These are phyloP conservation scores for Chiloscyllium punctatum DNA, from an alignment of 2,797 vertebrate genomes.

Conservation along the genomic window DNA sequence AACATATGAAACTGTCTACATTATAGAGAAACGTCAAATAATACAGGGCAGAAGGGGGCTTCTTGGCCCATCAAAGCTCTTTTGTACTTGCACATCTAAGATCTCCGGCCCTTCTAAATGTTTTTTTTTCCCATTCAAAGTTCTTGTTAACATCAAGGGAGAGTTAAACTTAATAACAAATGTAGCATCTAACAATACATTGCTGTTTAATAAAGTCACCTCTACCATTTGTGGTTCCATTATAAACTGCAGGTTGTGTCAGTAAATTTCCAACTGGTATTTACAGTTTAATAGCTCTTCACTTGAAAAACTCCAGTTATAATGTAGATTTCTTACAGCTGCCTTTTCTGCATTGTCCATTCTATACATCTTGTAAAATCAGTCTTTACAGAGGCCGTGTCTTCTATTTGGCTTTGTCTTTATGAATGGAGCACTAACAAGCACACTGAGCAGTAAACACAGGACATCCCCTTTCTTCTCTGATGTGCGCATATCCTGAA, in stretches of 20 bases:
- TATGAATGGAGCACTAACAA: not conserved
- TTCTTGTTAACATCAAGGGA: not conserved
- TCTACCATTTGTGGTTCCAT: not conserved
- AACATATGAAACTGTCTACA: not conserved
- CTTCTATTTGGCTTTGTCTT: not conserved
- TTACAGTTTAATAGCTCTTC: not conserved
- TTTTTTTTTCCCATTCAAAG: not conserved
- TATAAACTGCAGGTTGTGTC: not conserved
- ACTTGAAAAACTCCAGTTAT: slow-evolving; percentile 8
- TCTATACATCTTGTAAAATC: not conserved
- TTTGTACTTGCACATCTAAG: not conserved
- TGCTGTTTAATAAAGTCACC: not conserved
- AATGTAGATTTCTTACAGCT: not conserved
- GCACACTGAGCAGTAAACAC: slow-evolving; percentile 8
- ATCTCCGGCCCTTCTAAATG: not conserved
- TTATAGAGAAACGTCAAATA: not conserved
- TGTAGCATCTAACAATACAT: not conserved
- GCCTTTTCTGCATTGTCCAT: not conserved
- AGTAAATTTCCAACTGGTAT: not conserved
- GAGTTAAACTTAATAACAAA: not conserved
- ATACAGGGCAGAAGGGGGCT: not conserved
- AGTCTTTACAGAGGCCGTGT: not conserved
- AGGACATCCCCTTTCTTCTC: slow-evolving; percentile 26
- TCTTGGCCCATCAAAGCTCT: too few species aligned
- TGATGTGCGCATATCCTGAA: not conserved